Conservation (phyloP, 2,888 invertebrate species). For the Caenorhabditis sp. region DNA sequence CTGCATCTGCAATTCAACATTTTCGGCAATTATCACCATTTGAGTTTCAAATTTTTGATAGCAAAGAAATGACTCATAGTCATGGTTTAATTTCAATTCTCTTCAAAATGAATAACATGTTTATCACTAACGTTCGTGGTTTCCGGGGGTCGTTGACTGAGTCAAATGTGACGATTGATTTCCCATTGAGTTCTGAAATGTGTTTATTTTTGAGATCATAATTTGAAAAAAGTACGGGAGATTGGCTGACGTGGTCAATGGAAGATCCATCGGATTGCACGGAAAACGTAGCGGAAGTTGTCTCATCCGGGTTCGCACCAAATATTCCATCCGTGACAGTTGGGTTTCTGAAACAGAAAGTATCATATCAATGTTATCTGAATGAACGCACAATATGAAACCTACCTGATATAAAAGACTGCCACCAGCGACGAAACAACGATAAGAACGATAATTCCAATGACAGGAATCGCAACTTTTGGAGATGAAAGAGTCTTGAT, state of each 20-base stretch:
- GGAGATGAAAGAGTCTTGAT: constrained; percentile 62
- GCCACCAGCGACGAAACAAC: constrained; percentile 63
- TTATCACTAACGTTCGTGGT: constrained; percentile 19
- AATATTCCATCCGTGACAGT: constrained; percentile 47
- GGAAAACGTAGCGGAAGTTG: not conserved
- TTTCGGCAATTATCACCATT: not conserved
- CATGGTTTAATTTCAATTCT: not conserved
- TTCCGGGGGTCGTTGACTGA: constrained; percentile 29
- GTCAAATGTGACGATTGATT: not conserved
- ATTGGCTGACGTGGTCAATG: constrained; percentile 32
- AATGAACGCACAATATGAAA: not conserved
- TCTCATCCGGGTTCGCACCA: constrained; percentile 22
- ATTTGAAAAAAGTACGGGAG: not conserved
- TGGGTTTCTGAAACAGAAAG: constrained; percentile 51
- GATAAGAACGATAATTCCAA: constrained; percentile 60
- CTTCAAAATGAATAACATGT: constrained; percentile 14
- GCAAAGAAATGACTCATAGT: not conserved
- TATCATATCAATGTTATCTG: not conserved
- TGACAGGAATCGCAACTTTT: constrained; percentile 64
- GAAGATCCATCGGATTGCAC: not conserved
- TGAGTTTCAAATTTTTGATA: too few species aligned
- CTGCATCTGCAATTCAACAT: constrained; percentile 20
- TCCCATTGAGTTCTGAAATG: constrained; percentile 5
- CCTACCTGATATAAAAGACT: constrained; percentile 67
- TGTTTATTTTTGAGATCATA: not conserved